phyloP scores from a whole-genome alignment of 2,113 vertebrate genomes.

The Sarotherodon lohbergeri region DNA sequence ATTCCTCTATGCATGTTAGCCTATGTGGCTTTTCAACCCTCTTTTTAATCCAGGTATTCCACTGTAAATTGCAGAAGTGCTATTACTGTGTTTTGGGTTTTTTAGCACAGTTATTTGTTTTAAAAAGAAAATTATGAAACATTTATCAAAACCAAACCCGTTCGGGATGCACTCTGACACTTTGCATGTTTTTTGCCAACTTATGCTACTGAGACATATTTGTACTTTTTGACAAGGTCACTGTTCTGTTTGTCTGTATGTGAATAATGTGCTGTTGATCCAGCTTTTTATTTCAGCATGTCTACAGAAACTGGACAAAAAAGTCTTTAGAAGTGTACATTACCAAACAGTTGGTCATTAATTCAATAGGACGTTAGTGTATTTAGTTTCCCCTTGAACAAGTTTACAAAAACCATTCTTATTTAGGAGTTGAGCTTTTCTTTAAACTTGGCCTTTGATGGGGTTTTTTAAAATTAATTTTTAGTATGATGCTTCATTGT shows the following conservation, averaged over 20 bases:
- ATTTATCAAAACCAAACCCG: neutral
- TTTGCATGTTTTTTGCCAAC: slow-evolving; percentile 31
- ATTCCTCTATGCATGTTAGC: neutral
- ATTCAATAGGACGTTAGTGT: neutral
- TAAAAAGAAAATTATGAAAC: neutral
- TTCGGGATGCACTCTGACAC: slow-evolving; percentile 22
- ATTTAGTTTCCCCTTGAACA: neutral
- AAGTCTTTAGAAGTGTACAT: neutral
- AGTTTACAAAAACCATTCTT: neutral
- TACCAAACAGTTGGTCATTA: neutral
- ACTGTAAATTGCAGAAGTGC: slow-evolving; percentile 22
- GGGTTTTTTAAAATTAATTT: rapidly evolving
- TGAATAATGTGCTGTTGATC: neutral
- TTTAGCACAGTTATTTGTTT: neutral
- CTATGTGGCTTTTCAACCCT: neutral
- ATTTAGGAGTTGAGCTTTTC: neutral
- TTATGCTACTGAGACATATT: slow-evolving; percentile 7
- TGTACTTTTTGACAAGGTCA: neutral
- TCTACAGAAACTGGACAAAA: neutral
- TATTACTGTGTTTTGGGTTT: neutral
- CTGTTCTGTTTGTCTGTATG: neutral
- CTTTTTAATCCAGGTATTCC: slow-evolving; percentile 43
- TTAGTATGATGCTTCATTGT: neutral
- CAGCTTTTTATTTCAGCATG: neutral
- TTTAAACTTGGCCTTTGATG: neutral